phyloP scores from a whole-genome alignment of 2,888 invertebrate species.

The Melinaea menophilus region DNA sequence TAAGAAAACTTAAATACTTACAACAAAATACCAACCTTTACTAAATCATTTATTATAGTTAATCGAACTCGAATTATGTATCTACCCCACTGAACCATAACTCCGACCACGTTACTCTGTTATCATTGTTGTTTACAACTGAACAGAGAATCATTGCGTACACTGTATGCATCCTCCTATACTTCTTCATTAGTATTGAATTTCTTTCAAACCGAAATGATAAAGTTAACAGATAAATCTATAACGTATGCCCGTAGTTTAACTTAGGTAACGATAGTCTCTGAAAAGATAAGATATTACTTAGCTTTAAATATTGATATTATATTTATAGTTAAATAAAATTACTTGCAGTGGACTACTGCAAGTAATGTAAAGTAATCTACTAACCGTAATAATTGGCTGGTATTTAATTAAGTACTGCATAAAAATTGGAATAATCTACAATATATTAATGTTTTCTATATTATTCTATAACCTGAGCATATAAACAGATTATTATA shows the following conservation, averaged over 20 bases:
- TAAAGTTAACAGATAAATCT: conserved; percentile 3
- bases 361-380: conserved; percentile 13
- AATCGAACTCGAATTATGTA: neutral
- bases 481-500: no score
- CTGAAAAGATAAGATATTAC: conserved; percentile 7
- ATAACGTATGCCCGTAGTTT: neutral
- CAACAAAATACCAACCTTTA: neutral
- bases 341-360: conserved; percentile 3
- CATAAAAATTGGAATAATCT: neutral
- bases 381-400: conserved; percentile 23
- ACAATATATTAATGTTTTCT: conserved; percentile 3
- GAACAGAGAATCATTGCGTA: conserved; percentile 30
- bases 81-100: conserved; percentile 19
- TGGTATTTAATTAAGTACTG: conserved; percentile 13
- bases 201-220: conserved; percentile 16
- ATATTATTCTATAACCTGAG: neutral
- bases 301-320: conserved; percentile 21
- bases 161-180: conserved; percentile 20
- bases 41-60: conserved; percentile 3
- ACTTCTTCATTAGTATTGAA: conserved; percentile 28
- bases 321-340: conserved; percentile 13
- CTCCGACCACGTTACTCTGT: conserved; percentile 22
- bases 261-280: neutral
- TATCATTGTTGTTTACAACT: conserved; percentile 29
- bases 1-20: neutral